Conservation (phyloP, 2,888 invertebrate species). For the Brenthis hecate region DNA sequence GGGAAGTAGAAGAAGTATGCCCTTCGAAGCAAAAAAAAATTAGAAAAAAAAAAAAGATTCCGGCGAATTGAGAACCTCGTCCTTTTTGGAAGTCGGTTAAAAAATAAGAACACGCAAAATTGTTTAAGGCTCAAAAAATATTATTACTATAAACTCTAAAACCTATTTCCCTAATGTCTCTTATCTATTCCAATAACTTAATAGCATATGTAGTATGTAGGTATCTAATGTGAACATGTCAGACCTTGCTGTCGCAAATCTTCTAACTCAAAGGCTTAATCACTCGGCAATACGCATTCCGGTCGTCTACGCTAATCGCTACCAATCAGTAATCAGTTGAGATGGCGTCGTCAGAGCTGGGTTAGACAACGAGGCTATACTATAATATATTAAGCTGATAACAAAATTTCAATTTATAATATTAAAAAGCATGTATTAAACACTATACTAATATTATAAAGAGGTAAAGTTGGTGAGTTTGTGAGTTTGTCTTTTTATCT, state of each 20-base stretch:
- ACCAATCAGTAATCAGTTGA: slow-evolving; percentile 22
- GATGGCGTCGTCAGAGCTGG: slow-evolving; percentile 11
- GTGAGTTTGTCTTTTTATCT: too few species aligned
- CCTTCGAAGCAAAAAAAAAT: too few species aligned
- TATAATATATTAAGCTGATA: not conserved
- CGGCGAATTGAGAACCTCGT: too few species aligned
- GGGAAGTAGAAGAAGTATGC: too few species aligned
- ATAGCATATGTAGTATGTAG: not conserved
- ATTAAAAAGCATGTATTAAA: too few species aligned
- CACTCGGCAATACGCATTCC: slow-evolving; percentile 26
- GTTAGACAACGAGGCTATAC: slow-evolving; percentile 1
- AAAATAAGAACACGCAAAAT: too few species aligned
- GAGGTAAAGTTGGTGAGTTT: too few species aligned
- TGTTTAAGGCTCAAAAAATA: too few species aligned
- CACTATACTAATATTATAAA: too few species aligned
- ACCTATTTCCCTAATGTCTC: not conserved
- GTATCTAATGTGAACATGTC: slow-evolving; percentile 11
- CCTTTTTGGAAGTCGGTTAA: too few species aligned
- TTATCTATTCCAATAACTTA: slow-evolving; percentile 1
- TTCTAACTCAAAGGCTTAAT: slow-evolving; percentile 21
- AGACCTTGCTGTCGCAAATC: slow-evolving; percentile 20
- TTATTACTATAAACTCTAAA: not conserved
- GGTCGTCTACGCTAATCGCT: slow-evolving; percentile 25
- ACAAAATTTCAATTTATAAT: too few species aligned
- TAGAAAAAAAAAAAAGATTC: too few species aligned